A percentile compares a stretch with the other conserved stretches of the same genome.
phyloP scores from a whole-genome alignment of 2,113 vertebrate species.

The Cyanoderma ruficeps region DNA sequence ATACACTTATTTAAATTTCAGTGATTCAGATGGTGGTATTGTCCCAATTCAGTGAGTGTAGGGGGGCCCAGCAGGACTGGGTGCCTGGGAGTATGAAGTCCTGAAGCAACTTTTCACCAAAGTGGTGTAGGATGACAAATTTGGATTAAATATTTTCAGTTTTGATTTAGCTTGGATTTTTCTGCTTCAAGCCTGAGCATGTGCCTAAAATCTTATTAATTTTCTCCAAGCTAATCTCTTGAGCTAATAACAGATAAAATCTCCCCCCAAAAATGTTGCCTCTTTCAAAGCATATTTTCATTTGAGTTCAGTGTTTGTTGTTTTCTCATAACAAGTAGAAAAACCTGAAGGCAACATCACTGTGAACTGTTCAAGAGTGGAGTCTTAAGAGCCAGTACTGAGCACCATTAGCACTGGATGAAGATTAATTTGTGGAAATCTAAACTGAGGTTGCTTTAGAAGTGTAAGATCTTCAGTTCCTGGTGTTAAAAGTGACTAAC shows the following conservation, averaged over 20 bases:
- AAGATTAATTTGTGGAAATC: not conserved
- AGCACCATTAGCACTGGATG: not conserved
- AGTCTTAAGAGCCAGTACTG: not conserved
- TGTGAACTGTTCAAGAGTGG: not conserved
- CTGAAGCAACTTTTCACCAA: not conserved
- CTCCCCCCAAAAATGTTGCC: not conserved
- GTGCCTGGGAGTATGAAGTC: not conserved
- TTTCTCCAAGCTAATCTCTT: not conserved
- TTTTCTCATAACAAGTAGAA: not conserved
- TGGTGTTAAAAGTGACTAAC: not conserved
- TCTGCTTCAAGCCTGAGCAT: not conserved
- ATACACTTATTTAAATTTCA: not conserved
- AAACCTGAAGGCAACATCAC: not conserved
- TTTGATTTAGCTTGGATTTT: not conserved
- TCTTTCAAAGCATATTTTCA: not conserved
- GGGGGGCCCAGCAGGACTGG: not conserved
- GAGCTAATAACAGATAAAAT: not conserved
- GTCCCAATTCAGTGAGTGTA: not conserved
- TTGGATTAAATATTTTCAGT: not conserved
- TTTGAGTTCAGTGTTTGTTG: not conserved
- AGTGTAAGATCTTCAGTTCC: not conserved
- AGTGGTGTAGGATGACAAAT: not conserved
- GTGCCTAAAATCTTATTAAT: not conserved
- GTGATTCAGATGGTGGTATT: not conserved
- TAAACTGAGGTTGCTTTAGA: not conserved